A percentile compares a stretch with the other conserved stretches of the same genome.
Evolutionary conservation across 2,888 invertebrate genomes (phyloP).

Genomic region (Heliconius erato): DNA sequence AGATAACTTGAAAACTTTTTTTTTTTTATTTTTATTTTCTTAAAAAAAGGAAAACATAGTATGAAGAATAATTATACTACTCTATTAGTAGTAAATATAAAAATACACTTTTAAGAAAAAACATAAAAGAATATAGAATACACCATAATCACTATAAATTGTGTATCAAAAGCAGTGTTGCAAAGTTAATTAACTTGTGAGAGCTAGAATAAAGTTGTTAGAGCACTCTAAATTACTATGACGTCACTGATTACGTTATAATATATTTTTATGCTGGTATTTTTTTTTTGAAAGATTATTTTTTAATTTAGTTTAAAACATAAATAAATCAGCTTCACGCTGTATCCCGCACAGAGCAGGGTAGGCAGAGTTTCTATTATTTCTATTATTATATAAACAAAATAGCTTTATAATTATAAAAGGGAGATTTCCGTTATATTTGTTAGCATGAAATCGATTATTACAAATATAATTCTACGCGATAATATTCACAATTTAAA

Average conservation of each 20-base stretch:
- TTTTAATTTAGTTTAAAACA: no score
- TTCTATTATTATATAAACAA: neutral
- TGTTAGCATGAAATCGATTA: neutral
- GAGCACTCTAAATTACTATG: conserved; percentile 9
- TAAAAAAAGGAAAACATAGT: neutral
- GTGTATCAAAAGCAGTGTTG: conserved; percentile 1
- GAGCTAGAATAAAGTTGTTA: neutral
- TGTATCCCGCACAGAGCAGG: no score
- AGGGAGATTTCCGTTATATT: neutral
- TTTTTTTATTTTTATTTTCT: no score
- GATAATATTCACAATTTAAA: neutral
- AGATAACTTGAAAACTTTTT: no score
- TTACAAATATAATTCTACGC: neutral
- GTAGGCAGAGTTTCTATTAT: neutral
- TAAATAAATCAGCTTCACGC: no score
- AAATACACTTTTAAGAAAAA: neutral
- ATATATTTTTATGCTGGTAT: neutral
- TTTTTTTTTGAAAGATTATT: no score
- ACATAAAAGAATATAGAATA: neutral
- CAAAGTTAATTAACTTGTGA: conserved; percentile 20
- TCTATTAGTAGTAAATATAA: neutral
- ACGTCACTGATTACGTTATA: neutral
- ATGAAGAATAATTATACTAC: neutral
- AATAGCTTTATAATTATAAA: neutral
- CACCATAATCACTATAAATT: conserved; percentile 10